Conservation (phyloP, 2,113 vertebrate species). For the Craseonycteris thonglongyai region DNA sequence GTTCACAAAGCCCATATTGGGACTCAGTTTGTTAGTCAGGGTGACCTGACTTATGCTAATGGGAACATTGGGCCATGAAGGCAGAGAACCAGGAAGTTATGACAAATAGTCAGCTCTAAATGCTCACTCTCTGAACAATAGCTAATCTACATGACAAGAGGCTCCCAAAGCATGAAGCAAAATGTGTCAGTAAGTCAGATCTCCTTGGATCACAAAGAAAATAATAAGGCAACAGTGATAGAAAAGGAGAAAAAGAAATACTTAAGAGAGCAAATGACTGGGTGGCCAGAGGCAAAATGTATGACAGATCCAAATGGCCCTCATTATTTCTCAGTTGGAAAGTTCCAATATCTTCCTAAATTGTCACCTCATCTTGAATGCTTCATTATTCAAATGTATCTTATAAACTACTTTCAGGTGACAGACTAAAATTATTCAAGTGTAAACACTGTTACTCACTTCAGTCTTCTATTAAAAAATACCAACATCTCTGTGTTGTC, state of each 20-base stretch:
- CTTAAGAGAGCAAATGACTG: neutral
- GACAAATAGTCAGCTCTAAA: neutral
- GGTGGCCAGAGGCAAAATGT: neutral
- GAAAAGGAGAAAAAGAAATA: constrained; percentile 1
- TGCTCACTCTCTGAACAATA: neutral
- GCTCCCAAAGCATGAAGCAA: neutral
- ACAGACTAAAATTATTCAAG: neutral
- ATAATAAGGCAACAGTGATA: neutral
- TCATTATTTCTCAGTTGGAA: constrained; percentile 37
- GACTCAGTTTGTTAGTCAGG: neutral
- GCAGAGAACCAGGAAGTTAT: neutral
- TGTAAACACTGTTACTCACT: neutral
- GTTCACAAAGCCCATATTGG: neutral
- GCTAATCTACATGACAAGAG: neutral
- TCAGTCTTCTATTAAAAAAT: neutral
- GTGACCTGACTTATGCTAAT: neutral
- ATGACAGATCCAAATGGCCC: neutral
- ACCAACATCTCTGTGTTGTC: neutral
- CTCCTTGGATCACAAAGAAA: constrained; percentile 23
- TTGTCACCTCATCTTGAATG: neutral
- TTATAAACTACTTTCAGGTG: neutral
- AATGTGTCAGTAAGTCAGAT: neutral
- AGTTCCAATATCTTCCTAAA: constrained; percentile 9
- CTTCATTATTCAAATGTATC: neutral
- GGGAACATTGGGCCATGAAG: neutral